Percentiles rank a stretch among this genome's conserved stretches.
Evolutionary conservation across 2,797 vertebrate genomes (phyloP).

Genomic region (Enteromius argenteus): DNA sequence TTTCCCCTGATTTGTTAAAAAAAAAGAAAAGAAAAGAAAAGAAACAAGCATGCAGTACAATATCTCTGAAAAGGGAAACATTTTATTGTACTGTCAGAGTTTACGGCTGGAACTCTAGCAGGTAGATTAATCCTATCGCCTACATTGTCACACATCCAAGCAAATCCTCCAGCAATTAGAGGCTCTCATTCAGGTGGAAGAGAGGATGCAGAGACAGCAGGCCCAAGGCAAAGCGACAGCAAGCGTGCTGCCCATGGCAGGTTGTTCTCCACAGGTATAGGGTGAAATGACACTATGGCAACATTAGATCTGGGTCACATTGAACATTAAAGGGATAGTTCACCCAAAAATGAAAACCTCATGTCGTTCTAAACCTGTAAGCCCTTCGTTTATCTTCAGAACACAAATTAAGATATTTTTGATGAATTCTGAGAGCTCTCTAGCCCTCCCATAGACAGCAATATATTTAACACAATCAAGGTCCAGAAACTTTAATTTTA

Average conservation of each 20-base stretch:
- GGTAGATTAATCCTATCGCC: slow-evolving; percentile 25
- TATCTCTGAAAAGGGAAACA: neutral
- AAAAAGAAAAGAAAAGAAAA: neutral
- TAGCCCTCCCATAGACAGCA: neutral
- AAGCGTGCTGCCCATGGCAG: slow-evolving; percentile 22
- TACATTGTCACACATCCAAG: slow-evolving; percentile 30
- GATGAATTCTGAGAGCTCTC: neutral
- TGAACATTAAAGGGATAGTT: slow-evolving; percentile 12
- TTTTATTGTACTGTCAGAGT: slow-evolving; percentile 12
- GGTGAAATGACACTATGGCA: slow-evolving; percentile 10
- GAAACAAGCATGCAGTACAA: neutral
- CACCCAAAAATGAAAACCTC: neutral
- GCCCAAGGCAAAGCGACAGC: slow-evolving; percentile 1
- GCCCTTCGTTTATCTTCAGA: neutral
- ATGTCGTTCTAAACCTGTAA: neutral
- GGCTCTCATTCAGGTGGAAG: slow-evolving; percentile 9
- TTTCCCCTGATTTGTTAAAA: slow-evolving; percentile 12
- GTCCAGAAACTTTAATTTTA: too few relatives aligned
- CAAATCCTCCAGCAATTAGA: slow-evolving; percentile 38
- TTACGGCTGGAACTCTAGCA: neutral
- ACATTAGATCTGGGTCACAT: slow-evolving; percentile 4
- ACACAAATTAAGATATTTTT: neutral
- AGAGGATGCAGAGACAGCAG: slow-evolving; percentile 35
- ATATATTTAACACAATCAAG: too few relatives aligned
- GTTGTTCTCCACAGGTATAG: slow-evolving; percentile 35